A percentile compares a stretch with the other conserved stretches of the same genome.
phyloP scores from a whole-genome alignment of 2,797 vertebrate genomes.

The Benthosema pterotum region DNA sequence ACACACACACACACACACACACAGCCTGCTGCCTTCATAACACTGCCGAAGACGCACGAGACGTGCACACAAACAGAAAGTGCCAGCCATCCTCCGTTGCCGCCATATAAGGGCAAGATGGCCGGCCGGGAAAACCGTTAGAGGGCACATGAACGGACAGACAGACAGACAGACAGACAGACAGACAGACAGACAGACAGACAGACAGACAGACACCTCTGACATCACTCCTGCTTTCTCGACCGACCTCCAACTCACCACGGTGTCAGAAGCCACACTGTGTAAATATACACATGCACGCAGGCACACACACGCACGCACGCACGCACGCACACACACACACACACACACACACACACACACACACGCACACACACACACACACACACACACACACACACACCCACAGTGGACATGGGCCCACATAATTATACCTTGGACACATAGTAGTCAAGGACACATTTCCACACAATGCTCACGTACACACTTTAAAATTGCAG shows the following conservation, averaged over 20 bases:
- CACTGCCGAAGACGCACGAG: constrained; percentile 60
- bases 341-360: constrained; percentile 20
- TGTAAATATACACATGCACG: constrained; percentile 7
- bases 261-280: constrained; percentile 37
- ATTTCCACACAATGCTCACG: too few relatives aligned
- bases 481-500: constrained; percentile 22
- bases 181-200: constrained; percentile 56
- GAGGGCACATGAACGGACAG: constrained; percentile 46
- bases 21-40: constrained; percentile 30
- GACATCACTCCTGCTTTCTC: constrained; percentile 61
- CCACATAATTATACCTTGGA: too few relatives aligned
- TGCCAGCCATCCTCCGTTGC: constrained; percentile 23
- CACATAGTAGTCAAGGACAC: too few relatives aligned
- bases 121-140: constrained; percentile 71
- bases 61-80: neutral
- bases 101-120: constrained; percentile 39
- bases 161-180: constrained; percentile 3
- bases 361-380: constrained; percentile 31
- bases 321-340: neutral
- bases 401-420: too few relatives aligned
- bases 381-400: constrained; percentile 24
- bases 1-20: constrained; percentile 39
- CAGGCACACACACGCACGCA: neutral
- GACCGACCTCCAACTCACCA: constrained; percentile 28
- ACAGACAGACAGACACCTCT: constrained; percentile 74